phyloP scores from a whole-genome alignment of 35 echinoderm and acorn worm genomes.

The Lytechinus variegatus region DNA sequence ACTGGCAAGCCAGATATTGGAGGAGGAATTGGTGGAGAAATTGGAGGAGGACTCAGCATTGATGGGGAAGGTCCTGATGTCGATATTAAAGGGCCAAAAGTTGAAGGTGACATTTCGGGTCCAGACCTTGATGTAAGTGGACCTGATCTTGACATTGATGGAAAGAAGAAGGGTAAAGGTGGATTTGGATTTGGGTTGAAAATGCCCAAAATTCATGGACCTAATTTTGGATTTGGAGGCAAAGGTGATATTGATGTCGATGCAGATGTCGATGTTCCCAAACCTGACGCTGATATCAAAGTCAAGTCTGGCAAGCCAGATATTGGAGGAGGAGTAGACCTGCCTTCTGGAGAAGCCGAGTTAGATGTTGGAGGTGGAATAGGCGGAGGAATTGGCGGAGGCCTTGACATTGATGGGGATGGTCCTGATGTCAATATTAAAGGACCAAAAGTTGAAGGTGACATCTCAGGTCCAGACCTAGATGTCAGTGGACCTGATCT shows the following conservation, averaged over 20 bases:
- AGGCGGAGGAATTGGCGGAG: conserved; percentile 11
- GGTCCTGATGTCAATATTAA: conserved; percentile 2
- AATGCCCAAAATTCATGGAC: conserved; percentile 39
- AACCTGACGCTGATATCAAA: conserved; percentile 55
- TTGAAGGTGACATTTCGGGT: conserved; percentile 22
- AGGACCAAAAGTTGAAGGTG: not conserved
- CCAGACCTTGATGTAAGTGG: conserved; percentile 49
- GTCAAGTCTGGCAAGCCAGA: conserved; percentile 67
- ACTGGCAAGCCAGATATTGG: not conserved
- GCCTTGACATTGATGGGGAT: not conserved
- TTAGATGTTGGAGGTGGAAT: not conserved
- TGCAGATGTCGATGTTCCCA: conserved; percentile 45
- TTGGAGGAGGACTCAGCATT: conserved; percentile 24
- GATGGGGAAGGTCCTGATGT: conserved; percentile 27
- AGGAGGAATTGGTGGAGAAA: conserved; percentile 29
- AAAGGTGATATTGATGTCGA: conserved; percentile 52
- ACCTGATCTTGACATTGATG: conserved; percentile 14
- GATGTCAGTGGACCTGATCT: conserved; percentile 35
- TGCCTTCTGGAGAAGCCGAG: not conserved
- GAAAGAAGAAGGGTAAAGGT: conserved; percentile 56
- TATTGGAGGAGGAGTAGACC: conserved; percentile 16
- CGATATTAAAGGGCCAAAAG: conserved; percentile 58
- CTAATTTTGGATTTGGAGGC: conserved; percentile 27
- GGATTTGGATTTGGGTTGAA: conserved; percentile 65
- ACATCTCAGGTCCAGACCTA: conserved; percentile 8